A percentile compares a stretch with the other conserved stretches of the same genome.
These are phyloP conservation scores for Henricia sp. DNA, from an alignment of 53 echinoderm and acorn worm genomes.

Conservation along the genomic window DNA sequence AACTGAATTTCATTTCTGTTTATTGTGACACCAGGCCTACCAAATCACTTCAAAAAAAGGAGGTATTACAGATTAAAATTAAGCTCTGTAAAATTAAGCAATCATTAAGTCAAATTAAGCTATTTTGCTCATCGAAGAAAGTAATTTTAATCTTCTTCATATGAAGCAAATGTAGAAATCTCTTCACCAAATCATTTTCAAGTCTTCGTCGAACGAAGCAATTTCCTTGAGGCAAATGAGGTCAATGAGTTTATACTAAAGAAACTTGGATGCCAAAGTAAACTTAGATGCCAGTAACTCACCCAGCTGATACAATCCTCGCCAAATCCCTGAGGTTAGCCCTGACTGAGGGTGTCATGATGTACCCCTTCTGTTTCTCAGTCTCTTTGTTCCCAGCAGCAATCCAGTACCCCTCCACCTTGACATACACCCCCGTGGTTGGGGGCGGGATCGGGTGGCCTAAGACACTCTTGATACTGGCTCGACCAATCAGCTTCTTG, in stretches of 20 bases:
- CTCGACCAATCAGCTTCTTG: constrained; percentile 80
- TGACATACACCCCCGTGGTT: constrained; percentile 63
- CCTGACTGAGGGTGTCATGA: constrained; percentile 89
- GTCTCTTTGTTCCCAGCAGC: constrained; percentile 74
- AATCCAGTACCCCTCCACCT: constrained; percentile 99
- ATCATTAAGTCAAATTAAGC: too few relatives aligned
- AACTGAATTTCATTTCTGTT: too few relatives aligned
- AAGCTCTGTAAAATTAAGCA: too few relatives aligned
- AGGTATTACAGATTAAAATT: too few relatives aligned
- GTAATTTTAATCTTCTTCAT: neutral
- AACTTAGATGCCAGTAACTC: neutral
- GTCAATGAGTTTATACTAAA: neutral
- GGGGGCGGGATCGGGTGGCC: constrained; percentile 94
- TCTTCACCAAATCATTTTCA: neutral
- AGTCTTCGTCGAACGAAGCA: too few relatives aligned
- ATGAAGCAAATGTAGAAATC: neutral
- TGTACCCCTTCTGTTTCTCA: constrained; percentile 73
- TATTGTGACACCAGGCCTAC: too few relatives aligned
- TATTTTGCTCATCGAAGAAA: too few relatives aligned
- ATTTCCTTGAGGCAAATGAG: too few relatives aligned
- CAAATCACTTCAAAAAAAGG: too few relatives aligned
- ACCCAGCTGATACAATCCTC: constrained; percentile 93
- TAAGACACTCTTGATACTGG: constrained; percentile 79
- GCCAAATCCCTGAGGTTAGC: constrained; percentile 85
- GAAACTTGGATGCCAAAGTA: too few relatives aligned